Percentiles rank a stretch among this genome's conserved stretches.
Evolutionary conservation across 2,888 invertebrate genomes (phyloP).

Genomic region (Cantharis nigra): DNA sequence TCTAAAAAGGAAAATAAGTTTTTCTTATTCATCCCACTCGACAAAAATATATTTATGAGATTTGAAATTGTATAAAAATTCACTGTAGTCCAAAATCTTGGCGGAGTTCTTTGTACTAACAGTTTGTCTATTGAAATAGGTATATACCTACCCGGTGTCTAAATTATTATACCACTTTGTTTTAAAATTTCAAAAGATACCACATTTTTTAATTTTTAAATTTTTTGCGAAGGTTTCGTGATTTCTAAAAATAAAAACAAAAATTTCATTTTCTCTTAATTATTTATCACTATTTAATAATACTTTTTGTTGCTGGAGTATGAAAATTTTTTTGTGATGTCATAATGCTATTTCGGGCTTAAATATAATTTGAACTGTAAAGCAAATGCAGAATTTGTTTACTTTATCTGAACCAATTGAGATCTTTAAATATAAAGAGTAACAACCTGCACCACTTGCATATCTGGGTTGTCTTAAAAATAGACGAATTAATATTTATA

Average conservation of each 20-base stretch:
- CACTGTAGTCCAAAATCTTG: not conserved
- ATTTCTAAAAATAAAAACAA: not conserved
- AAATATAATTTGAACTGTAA: not conserved
- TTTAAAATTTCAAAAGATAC: not conserved
- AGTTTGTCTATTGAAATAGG: not conserved
- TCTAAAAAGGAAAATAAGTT: not conserved
- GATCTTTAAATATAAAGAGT: constrained; percentile 20
- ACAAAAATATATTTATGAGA: not conserved
- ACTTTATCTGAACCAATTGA: constrained; percentile 8
- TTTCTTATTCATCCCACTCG: not conserved
- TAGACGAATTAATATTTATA: constrained; percentile 1
- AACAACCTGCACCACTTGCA: constrained; percentile 16
- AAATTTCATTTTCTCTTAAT: not conserved
- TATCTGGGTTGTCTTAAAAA: constrained; percentile 21
- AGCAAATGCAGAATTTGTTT: constrained; percentile 5
- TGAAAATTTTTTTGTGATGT: not conserved
- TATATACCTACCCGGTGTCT: no score
- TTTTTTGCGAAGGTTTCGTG: not conserved
- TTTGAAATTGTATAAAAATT: not conserved
- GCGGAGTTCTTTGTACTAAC: not conserved
- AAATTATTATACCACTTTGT: not conserved
- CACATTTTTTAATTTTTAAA: not conserved
- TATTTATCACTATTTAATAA: not conserved
- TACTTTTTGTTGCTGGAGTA: not conserved
- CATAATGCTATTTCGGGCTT: not conserved